Evolutionary conservation across 1,140 invertebrate genomes (phyloP), one percentile per base, ranked within the genome.

Genomic region (Protaetia brevitarsis): DNA sequence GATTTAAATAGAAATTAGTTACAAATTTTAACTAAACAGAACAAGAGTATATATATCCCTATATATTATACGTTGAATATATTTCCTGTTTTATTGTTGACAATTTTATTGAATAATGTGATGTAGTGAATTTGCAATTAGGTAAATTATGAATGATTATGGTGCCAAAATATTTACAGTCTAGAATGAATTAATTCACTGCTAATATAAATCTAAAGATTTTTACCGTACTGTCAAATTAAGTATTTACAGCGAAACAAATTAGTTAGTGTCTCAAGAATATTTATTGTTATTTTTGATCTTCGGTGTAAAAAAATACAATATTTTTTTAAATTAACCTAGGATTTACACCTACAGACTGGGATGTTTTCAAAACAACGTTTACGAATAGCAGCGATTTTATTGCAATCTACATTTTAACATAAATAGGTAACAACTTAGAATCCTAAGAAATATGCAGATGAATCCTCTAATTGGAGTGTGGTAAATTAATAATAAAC

Each of bases 101-200:
- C 21, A 45, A 45, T 45, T 45, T 19, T 16, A 45, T 51, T 51
- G 41, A 51, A 23, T 51, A 51, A 23, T 51, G 41, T 51, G 41
- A 51, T 51, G 41, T 51, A 51, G 41, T 51, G 19, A 51, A 13
- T 23, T 51, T 26, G 19, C 26, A 34, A 11, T 2, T 34, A 51
- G 41, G 26, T 6, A 51, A 16, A 51, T 8, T 16, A 41, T 41
- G 37, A 41, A 41, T 41, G 37, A 51, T 51, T 51, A 51, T 51
- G 41, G 41, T 51, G 41, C 41, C 41, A 51, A 51, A 51, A 51
- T 51, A 23, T 23, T 6, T 3, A 13, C 19, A 51, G 19, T 23
- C 11, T 7, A 10, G 41, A 1, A 51, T 1, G 41, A 11, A 34
- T 34, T 51, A 19, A 13, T 16, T 51, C 3, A 7, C 19, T 7